phyloP scores from a whole-genome alignment of 2,888 invertebrate species.

The Agonopterix arenella region DNA sequence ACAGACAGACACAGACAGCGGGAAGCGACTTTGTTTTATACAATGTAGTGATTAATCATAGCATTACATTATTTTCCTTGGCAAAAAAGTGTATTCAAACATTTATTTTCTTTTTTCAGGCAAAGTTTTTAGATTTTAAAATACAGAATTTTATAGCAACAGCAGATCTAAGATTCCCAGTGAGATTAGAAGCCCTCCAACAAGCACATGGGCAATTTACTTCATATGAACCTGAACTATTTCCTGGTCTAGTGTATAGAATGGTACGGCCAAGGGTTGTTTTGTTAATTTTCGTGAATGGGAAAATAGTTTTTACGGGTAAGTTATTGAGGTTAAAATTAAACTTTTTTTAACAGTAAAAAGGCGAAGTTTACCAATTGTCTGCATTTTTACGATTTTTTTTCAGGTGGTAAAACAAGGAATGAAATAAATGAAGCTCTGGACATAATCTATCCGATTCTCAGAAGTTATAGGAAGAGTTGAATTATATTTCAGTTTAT shows the following conservation, averaged over 20 bases:
- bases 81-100: not conserved
- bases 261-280: conserved; percentile 98
- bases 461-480: conserved; percentile 93
- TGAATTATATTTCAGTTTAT: conserved; percentile 10
- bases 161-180: conserved; percentile 84
- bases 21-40: too few relatives aligned
- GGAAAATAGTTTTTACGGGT: conserved; percentile 97
- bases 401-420: conserved; percentile 90
- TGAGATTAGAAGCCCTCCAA: conserved; percentile 83
- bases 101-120: conserved; percentile 48
- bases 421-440: conserved; percentile 95
- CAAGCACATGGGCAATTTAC: conserved; percentile 86
- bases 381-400: not conserved
- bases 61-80: too few relatives aligned
- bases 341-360: not conserved
- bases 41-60: too few relatives aligned
- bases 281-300: conserved; percentile 98
- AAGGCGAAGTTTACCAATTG: too few relatives aligned
- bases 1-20: too few relatives aligned
- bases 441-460: conserved; percentile 95
- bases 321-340: conserved; percentile 5
- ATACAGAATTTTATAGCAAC: conserved; percentile 87
- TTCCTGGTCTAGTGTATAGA: conserved; percentile 98
- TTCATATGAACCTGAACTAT: conserved; percentile 98
- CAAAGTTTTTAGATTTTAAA: conserved; percentile 86